A percentile compares a stretch with the other conserved stretches of the same genome.
Conservation (phyloP, 2,797 vertebrate genomes). For the Macropodus opercularis region DNA sequence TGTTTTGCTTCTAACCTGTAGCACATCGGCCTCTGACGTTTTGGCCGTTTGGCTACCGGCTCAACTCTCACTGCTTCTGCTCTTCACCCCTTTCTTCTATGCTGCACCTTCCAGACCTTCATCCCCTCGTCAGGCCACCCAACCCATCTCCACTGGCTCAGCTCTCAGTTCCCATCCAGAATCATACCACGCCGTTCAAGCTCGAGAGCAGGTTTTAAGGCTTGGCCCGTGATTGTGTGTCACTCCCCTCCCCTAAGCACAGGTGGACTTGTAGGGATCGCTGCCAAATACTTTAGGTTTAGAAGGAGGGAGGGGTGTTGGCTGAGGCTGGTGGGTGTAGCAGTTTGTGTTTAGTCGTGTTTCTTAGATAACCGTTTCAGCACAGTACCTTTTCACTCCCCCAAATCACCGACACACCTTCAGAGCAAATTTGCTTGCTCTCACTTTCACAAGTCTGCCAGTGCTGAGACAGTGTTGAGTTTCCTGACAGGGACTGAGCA, state of each 20-base stretch:
- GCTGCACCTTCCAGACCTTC: constrained; percentile 13
- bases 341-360: constrained; percentile 82
- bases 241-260: constrained; percentile 85
- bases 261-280: constrained; percentile 92
- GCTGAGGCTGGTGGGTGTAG: constrained; percentile 87
- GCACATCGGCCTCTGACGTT: constrained; percentile 22
- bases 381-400: constrained; percentile 88
- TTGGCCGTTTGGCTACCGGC: constrained; percentile 19
- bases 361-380: constrained; percentile 87
- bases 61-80: constrained; percentile 8
- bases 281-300: constrained; percentile 97
- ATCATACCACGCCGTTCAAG: constrained; percentile 39
- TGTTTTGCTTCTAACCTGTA: constrained; percentile 5
- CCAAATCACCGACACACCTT: constrained; percentile 91
- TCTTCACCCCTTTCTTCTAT: constrained; percentile 20
- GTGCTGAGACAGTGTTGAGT: constrained; percentile 70
- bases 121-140: constrained; percentile 14
- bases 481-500: constrained; percentile 77
- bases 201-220: constrained; percentile 68
- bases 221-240: constrained; percentile 69
- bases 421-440: constrained; percentile 79
- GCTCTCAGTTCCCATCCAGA: constrained; percentile 32
- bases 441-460: constrained; percentile 81
- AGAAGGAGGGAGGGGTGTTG: constrained; percentile 87
- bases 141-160: constrained; percentile 6